Conservation (phyloP, 2,113 vertebrate genomes). For the Phoenicopterus ruber region DNA sequence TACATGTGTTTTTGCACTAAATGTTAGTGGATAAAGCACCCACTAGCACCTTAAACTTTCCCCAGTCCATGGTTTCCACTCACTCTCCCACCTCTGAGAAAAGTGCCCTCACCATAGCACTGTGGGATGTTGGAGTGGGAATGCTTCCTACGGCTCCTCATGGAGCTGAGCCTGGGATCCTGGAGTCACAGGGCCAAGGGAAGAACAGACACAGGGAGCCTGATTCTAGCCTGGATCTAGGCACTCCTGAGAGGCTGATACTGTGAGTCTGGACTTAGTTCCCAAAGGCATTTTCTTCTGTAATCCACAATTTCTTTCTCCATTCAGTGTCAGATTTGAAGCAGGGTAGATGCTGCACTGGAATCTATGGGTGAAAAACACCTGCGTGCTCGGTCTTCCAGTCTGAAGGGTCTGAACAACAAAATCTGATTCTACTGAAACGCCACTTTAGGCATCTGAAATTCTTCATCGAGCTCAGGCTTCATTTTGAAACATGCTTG, state of each 20-base stretch:
- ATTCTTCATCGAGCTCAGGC: neutral
- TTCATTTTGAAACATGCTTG: neutral
- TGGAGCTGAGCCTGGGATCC: neutral
- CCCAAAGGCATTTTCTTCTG: neutral
- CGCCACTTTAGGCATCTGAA: neutral
- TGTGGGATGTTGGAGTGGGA: neutral
- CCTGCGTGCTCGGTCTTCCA: neutral
- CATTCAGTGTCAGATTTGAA: neutral
- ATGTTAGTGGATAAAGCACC: neutral
- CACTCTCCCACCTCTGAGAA: neutral
- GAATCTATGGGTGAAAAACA: neutral
- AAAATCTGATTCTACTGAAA: neutral
- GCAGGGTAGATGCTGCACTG: neutral
- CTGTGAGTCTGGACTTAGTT: neutral
- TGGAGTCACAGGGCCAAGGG: neutral
- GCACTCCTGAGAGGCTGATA: neutral
- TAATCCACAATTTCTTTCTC: neutral
- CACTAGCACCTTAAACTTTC: neutral
- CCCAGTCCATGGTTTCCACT: neutral
- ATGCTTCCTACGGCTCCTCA: neutral
- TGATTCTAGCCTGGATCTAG: neutral
- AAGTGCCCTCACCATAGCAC: neutral
- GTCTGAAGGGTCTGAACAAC: neutral
- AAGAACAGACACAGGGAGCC: neutral
- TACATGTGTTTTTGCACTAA: neutral